Base-by-base conservation (phyloP, 2,888 invertebrate genomes). In the Conus canariensis region DNA sequence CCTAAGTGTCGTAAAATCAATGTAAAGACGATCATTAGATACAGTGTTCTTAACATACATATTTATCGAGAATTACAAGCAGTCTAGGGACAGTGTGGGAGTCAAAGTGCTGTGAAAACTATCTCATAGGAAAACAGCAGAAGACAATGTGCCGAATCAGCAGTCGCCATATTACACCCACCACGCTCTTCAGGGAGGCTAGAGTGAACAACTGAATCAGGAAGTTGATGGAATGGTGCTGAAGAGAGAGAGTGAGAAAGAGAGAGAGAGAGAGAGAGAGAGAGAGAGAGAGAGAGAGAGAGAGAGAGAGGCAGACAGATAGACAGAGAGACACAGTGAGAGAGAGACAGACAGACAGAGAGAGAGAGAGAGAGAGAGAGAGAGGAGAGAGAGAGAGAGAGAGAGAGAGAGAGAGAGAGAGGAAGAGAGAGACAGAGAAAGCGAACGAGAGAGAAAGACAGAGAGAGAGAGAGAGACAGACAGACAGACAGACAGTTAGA, bases 391-490 rank as follows among this genome's bases (percentile, higher is more conserved):
- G 70, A 70, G 70, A 70, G 70, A 22, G 70, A 70, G 70, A 70
- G 70, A 70, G 70, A 70, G 14, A 30, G 77, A 77, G 30, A 8
- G 82, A 82, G 82, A 22, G 82, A 82, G 82, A 82, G 45, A 82
- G 82, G 56, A n/a, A 85, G 59, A 85, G 85, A 85, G 85, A 85
- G n/a, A 85, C 59, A 85, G 85, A 85, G 58, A 85, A 9, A 85
- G 85, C 58, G 59, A 59, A 59, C 58, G 14, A 59, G 85, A 85
- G 45, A 59, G 85, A 59, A 16, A 85, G 59, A 85, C 22, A 85
- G 59, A 85, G 59, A 85, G n/a, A 59, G 59, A 85, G 30, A 85
- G 59, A 85, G n/a, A 59, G n/a, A 59, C n/a, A 85, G 59, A 85
- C 14, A 59, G 59, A 85, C 8, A 59, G 83, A 85, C 1, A 59